A percentile compares a stretch with the other conserved stretches of the same genome.
Evolutionary conservation across 2,113 vertebrate genomes (phyloP).

Genomic region (Paramisgurnus dabryanus): DNA sequence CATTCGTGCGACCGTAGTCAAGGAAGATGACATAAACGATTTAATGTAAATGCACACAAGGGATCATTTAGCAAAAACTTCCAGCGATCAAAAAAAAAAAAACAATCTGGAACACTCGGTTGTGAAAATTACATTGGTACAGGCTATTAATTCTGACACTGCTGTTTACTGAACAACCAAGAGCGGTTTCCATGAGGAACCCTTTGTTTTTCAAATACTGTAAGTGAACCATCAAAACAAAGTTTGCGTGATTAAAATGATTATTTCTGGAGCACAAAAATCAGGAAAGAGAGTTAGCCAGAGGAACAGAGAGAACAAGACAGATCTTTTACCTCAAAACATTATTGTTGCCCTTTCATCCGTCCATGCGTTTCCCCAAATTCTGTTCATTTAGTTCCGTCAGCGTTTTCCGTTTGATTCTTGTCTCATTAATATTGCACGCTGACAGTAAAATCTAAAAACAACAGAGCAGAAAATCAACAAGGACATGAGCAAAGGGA

Average conservation of each 20-base stretch:
- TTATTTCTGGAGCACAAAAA: not conserved
- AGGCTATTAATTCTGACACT: not conserved
- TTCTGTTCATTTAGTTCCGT: not conserved
- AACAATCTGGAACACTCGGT: no score
- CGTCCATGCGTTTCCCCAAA: not conserved
- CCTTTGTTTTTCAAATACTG: conserved; percentile 8
- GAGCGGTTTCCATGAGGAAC: not conserved
- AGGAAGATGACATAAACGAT: no score
- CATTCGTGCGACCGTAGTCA: not conserved
- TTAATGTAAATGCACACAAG: no score
- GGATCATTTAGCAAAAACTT: no score
- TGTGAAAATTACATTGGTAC: no score
- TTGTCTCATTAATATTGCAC: conserved; percentile 4
- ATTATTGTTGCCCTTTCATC: not conserved
- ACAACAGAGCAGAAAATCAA: not conserved
- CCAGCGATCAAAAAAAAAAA: no score
- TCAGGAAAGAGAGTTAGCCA: not conserved
- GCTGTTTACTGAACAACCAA: conserved; percentile 4
- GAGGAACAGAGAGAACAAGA: no score
- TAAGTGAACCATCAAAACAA: conserved; percentile 23
- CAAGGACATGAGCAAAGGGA: not conserved
- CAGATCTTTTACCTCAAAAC: not conserved
- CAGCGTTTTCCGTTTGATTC: not conserved
- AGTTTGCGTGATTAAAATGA: not conserved
- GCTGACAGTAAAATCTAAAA: not conserved